Conservation (phyloP, 1,140 invertebrate species). For the Hyles euphorbiae region DNA sequence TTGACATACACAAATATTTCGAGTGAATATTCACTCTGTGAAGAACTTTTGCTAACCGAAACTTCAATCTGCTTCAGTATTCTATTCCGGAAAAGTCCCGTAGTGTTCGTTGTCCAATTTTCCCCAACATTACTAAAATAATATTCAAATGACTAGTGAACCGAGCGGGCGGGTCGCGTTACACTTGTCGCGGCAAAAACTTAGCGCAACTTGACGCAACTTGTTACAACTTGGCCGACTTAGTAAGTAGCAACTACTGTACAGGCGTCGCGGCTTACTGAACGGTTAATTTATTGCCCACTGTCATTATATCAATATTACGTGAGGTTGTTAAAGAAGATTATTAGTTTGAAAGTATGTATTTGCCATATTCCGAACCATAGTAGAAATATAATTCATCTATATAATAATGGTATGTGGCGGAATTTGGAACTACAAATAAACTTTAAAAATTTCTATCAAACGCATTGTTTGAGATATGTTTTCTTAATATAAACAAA, state of each 20-base stretch:
- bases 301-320: constrained; percentile 26
- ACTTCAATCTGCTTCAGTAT: too few relatives aligned
- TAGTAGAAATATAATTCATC: too few relatives aligned
- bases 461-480: too few relatives aligned
- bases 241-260: constrained; percentile 8
- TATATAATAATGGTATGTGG: too few relatives aligned
- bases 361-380: background rate
- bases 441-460: too few relatives aligned
- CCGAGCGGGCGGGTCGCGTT: constrained; percentile 21
- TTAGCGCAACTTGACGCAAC: constrained; percentile 24
- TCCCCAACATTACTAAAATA: constrained; percentile 16
- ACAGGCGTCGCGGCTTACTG: constrained; percentile 20
- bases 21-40: too few relatives aligned
- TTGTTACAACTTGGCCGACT: constrained; percentile 24
- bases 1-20: too few relatives aligned
- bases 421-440: too few relatives aligned
- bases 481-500: too few relatives aligned
- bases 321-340: constrained; percentile 1
- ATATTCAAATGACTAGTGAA: constrained; percentile 44
- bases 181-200: constrained; percentile 37
- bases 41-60: too few relatives aligned
- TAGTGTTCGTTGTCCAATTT: too few relatives aligned
- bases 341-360: background rate
- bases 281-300: constrained; percentile 28
- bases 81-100: too few relatives aligned